Conservation (phyloP, 2,113 vertebrate species). For the Zosterops hypoxanthus region DNA sequence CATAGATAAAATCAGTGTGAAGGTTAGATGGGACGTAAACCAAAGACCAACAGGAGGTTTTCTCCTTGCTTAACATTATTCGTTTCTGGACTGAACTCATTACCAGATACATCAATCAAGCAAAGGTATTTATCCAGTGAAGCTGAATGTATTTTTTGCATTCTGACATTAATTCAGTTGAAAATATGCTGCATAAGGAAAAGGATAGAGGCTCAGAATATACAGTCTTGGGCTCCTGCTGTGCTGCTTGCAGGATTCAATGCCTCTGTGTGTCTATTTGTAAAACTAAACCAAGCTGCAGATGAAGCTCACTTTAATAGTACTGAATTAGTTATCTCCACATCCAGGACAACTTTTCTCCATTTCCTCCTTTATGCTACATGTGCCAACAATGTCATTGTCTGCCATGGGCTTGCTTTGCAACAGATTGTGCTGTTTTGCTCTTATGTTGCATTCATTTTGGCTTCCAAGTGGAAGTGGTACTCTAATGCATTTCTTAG, state of each 20-base stretch:
- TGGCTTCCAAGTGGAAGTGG: slow-evolving; percentile 35
- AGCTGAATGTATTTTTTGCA: neutral
- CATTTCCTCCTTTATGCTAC: neutral
- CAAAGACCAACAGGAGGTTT: neutral
- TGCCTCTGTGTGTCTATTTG: neutral
- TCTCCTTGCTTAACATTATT: neutral
- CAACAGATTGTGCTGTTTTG: neutral
- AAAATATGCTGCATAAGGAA: neutral
- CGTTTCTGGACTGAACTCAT: neutral
- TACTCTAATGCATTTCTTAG: slow-evolving; percentile 59
- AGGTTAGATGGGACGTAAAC: neutral
- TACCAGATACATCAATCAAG: neutral
- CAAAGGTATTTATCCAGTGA: neutral
- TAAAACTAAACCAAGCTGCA: neutral
- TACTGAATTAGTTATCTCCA: slow-evolving; percentile 7
- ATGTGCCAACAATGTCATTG: neutral
- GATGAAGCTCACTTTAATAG: neutral
- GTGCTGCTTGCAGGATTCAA: neutral
- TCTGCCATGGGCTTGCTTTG: neutral
- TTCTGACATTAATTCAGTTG: neutral
- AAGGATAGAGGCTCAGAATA: neutral
- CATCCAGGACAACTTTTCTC: neutral
- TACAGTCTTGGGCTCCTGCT: neutral
- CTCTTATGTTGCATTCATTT: neutral
- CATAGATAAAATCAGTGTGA: neutral